These are phyloP conservation scores for Holothuria leucospilota DNA, from an alignment of 53 echinoderm and acorn worm species.

Conservation along the genomic window DNA sequence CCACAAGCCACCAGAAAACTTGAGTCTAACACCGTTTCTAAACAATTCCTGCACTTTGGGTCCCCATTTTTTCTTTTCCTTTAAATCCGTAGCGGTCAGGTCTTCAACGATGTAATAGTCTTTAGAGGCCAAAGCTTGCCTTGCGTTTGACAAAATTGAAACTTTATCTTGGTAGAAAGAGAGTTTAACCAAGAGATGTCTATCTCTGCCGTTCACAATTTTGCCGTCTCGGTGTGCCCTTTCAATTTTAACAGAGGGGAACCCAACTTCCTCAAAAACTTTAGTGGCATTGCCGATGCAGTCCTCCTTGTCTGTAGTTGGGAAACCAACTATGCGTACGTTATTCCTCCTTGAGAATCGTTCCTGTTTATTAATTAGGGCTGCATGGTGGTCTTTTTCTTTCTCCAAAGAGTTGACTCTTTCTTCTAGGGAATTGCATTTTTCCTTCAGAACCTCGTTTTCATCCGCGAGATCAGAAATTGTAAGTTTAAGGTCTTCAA, in stretches of 20 bases:
- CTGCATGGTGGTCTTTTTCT: too few relatives aligned
- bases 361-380: too few relatives aligned
- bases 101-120: slow-evolving; percentile 3
- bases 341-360: slow-evolving; percentile 16
- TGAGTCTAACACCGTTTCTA: not conserved
- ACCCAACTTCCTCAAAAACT: slow-evolving; percentile 21
- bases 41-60: not conserved
- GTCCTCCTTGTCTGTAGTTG: not conserved
- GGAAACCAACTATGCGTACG: not conserved
- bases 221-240: not conserved
- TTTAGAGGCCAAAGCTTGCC: not conserved
- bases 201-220: not conserved
- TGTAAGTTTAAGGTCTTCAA: not conserved
- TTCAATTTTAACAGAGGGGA: slow-evolving; percentile 13
- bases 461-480: not conserved
- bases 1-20: not conserved
- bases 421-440: slow-evolving; percentile 5
- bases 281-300: not conserved
- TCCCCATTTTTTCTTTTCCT: slow-evolving; percentile 11
- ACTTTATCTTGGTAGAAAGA: not conserved
- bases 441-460: not conserved
- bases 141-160: not conserved
- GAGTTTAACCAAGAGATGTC: slow-evolving; percentile 27
- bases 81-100: not conserved
- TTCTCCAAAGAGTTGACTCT: not conserved